Conservation (phyloP, 2,113 vertebrate species). For the Coreoperca whiteheadi region DNA sequence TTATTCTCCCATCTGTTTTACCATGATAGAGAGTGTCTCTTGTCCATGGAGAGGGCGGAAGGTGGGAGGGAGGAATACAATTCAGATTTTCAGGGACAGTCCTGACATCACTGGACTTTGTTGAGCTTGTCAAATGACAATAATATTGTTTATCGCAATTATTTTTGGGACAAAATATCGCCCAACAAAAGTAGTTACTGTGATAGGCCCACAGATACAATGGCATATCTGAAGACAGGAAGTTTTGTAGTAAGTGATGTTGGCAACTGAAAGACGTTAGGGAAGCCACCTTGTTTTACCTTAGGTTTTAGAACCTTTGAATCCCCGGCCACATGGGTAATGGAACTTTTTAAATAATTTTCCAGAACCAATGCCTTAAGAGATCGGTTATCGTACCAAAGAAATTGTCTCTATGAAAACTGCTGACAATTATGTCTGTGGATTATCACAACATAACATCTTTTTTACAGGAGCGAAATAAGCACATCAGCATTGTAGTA, state of each 20-base stretch:
- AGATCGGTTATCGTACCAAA: background rate
- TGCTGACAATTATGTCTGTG: background rate
- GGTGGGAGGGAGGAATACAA: slow-evolving; percentile 4
- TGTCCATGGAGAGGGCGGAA: slow-evolving; percentile 32
- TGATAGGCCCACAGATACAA: too few species aligned
- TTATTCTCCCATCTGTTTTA: slow-evolving; percentile 62
- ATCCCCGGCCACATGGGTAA: background rate
- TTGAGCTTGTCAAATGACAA: slow-evolving; percentile 29
- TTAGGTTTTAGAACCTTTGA: background rate
- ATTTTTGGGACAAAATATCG: too few species aligned
- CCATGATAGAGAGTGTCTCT: slow-evolving; percentile 57
- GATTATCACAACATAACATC: background rate
- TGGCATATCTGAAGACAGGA: background rate
- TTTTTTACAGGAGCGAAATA: background rate
- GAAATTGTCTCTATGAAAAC: slow-evolving; percentile 6
- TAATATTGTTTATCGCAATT: too few species aligned
- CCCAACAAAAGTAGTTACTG: too few species aligned
- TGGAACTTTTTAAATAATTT: background rate
- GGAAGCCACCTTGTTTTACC: background rate
- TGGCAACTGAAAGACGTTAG: background rate
- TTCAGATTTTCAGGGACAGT: slow-evolving; percentile 24
- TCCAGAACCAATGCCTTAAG: background rate
- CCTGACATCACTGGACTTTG: slow-evolving; percentile 10
- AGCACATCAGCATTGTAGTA: background rate
- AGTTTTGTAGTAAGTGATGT: too few species aligned